These are phyloP conservation scores for Trachelipus rathkii DNA, from an alignment of 1,140 invertebrate species.

Conservation along the genomic window DNA sequence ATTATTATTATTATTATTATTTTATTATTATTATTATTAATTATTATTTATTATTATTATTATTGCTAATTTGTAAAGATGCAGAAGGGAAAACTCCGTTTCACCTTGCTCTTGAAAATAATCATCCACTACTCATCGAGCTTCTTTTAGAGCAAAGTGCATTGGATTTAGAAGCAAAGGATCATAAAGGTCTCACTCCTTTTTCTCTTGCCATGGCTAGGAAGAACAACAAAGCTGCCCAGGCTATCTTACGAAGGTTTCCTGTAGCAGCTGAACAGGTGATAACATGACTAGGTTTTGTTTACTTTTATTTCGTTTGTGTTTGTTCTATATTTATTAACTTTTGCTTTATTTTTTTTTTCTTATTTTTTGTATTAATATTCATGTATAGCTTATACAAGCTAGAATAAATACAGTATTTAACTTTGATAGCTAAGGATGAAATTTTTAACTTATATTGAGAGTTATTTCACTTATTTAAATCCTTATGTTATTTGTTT, in stretches of 20 bases:
- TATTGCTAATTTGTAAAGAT: conserved; percentile 58
- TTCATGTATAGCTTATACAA: no score
- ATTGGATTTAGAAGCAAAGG: conserved; percentile 74
- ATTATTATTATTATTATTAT: no score
- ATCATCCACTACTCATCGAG: conserved; percentile 77
- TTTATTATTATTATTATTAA: no score
- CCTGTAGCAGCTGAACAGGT: conserved; percentile 90
- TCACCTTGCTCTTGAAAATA: conserved; percentile 86
- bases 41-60: no score
- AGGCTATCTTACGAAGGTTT: conserved; percentile 79
- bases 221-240: conserved; percentile 87
- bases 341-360: no score
- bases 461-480: no score
- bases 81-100: conserved; percentile 81
- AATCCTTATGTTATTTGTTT: no score
- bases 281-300: conserved; percentile 29
- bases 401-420: no score
- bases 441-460: no score
- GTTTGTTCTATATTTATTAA: no score
- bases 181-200: conserved; percentile 79
- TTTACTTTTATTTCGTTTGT: conserved; percentile 24
- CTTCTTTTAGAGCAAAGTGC: conserved; percentile 76
- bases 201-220: conserved; percentile 87
- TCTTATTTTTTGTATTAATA: no score
- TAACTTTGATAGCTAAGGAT: no score